Evolutionary conservation across 2,797 vertebrate genomes (phyloP).

Genomic region (Molossus molossus): DNA sequence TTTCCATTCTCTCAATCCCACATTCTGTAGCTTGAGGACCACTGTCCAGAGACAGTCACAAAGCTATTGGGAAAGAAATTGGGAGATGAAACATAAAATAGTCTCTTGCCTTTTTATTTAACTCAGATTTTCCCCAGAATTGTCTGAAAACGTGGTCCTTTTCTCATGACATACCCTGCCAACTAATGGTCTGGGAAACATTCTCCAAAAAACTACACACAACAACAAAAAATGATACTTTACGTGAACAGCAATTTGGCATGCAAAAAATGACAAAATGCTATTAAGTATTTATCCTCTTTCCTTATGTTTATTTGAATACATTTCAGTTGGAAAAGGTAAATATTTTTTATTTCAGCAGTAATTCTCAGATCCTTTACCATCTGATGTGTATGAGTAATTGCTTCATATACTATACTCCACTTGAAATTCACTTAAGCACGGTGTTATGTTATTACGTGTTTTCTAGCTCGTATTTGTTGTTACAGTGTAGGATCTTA

Average conservation of each 20-base stretch:
- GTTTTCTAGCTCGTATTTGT: not conserved
- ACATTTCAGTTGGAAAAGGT: conserved; percentile 23
- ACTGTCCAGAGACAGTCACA: not conserved
- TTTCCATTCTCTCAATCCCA: not conserved
- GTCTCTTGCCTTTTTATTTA: not conserved
- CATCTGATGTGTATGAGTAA: not conserved
- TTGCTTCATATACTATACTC: not conserved
- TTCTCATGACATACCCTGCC: not conserved
- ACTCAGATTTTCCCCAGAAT: not conserved
- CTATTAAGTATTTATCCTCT: conserved; percentile 7
- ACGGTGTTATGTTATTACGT: not conserved
- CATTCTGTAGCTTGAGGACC: not conserved
- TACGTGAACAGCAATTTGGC: conserved; percentile 34
- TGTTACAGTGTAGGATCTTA: not conserved
- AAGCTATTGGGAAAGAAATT: conserved; percentile 1
- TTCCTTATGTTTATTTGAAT: conserved; percentile 18
- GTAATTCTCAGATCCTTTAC: not conserved
- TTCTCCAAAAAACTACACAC: conserved; percentile 9
- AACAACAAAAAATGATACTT: not conserved
- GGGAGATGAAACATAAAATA: not conserved
- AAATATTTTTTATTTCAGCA: not conserved
- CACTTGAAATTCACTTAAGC: not conserved
- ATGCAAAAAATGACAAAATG: conserved; percentile 22
- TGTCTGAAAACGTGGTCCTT: not conserved
- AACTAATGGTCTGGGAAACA: not conserved